Evolutionary conservation across 2,113 vertebrate genomes (phyloP), one percentile per base, ranked within the genome.

Genomic region (Callaeas wilsoni): DNA sequence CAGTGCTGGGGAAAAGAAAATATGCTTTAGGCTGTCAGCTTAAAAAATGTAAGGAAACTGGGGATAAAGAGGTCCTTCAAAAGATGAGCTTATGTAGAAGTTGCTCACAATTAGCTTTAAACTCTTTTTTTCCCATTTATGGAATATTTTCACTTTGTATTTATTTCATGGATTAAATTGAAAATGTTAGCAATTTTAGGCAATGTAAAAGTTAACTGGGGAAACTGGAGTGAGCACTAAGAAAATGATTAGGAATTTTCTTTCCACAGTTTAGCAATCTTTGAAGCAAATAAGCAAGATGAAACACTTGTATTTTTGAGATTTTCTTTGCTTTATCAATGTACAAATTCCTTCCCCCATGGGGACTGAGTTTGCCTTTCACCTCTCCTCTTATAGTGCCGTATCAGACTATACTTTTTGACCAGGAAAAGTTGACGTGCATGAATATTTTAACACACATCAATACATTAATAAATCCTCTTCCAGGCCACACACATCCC

Each of bases 1-100:
- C 67, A 81, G 70, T 47, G 91, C 46, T 90, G 84, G 68, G 62
- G 65, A 89, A 95, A 95, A 93, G 88, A 93, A 96, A 94, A 92
- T 91, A 69, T 82, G 92, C 96, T 96, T 95, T 81, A 89, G 84
- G 84, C 89, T 90, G 69, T 67, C 44, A 92, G 64, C 56, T 84
- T 74, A 64, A 88, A 76, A 87, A 82, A 77, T 57, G 69, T 44
- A 17, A 59, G 55, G 46, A 68, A 22, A 21, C 42, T 35, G 27
- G 15, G 68, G 50, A 62, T 63, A 90, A 82, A 87, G 56, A 60
- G n/a, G 29, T 42, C 26, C 15, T 71, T 63, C 13, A 0, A 62
- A 85, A 84, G 10, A 42, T 52, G 55, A 47, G 22, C 12, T 90
- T 35, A 18, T 16, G 21, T 8, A 33, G 15, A 25, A 79, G 30